phyloP scores from a whole-genome alignment of 2,888 invertebrate species.

The Limnephilus auricula region DNA sequence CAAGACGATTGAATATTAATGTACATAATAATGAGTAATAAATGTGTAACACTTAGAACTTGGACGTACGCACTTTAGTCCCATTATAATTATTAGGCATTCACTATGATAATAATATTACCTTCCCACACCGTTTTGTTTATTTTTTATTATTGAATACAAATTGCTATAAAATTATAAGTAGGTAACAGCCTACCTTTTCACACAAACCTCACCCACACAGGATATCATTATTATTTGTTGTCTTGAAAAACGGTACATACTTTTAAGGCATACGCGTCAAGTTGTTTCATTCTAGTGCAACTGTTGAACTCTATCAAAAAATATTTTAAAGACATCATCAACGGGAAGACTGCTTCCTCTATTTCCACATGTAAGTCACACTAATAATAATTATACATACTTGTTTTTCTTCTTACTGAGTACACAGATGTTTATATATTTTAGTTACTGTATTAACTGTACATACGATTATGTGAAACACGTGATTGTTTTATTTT shows the following conservation, averaged over 20 bases:
- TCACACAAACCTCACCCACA: slow-evolving; percentile 34
- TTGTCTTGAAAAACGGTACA: slow-evolving; percentile 13
- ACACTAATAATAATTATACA: too few species aligned
- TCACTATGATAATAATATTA: not conserved
- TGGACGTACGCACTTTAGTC: not conserved
- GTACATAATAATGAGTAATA: not conserved
- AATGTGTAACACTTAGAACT: not conserved
- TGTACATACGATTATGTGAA: too few species aligned
- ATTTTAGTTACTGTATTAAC: too few species aligned
- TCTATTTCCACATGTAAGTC: too few species aligned
- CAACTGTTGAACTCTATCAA: too few species aligned
- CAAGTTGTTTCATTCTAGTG: not conserved
- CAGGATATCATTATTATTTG: slow-evolving; percentile 7
- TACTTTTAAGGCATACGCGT: not conserved
- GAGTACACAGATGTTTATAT: too few species aligned
- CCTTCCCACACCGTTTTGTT: slow-evolving; percentile 39
- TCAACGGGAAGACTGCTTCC: too few species aligned
- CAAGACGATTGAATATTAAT: slow-evolving; percentile 13
- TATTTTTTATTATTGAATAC: slow-evolving; percentile 43
- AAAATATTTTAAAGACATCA: too few species aligned
- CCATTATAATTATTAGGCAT: slow-evolving; percentile 15
- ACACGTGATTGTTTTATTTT: too few species aligned
- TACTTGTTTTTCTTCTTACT: too few species aligned
- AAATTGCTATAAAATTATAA: slow-evolving; percentile 32
- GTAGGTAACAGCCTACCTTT: slow-evolving; percentile 35